phyloP scores from a whole-genome alignment of 2,113 vertebrate genomes.

The Rhodinocichla rosea region DNA sequence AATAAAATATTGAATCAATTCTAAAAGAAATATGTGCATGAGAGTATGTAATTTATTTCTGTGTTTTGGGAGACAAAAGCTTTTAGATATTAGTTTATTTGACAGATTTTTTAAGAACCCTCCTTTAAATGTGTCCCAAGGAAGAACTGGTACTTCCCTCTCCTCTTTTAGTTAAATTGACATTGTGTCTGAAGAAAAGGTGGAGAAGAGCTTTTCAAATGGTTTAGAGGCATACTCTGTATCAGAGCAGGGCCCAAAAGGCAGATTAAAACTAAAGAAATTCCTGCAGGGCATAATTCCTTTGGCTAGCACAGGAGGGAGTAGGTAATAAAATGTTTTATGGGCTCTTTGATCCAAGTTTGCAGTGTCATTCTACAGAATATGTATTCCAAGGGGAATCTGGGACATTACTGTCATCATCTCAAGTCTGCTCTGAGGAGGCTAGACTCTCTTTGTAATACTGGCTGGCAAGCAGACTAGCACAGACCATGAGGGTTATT shows the following conservation, averaged over 20 bases:
- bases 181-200: neutral
- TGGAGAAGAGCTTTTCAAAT: neutral
- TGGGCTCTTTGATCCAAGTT: neutral
- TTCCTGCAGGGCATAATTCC: neutral
- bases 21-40: neutral
- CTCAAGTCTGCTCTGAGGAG: neutral
- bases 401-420: neutral
- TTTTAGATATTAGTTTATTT: neutral
- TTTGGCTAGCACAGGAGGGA: neutral
- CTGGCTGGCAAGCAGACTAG: neutral
- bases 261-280: neutral
- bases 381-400: neutral
- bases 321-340: neutral
- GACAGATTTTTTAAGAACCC: neutral
- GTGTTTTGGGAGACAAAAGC: neutral
- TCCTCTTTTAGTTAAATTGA: neutral
- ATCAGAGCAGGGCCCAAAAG: neutral
- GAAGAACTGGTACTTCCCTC: neutral
- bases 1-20: neutral
- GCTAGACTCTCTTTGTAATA: neutral
- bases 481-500: neutral
- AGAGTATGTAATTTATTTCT: neutral
- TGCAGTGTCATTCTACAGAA: neutral
- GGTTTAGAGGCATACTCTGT: neutral
- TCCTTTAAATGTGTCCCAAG: neutral